Evolutionary conservation across 2,888 invertebrate genomes (phyloP).

Genomic region (Sycophila texana): DNA sequence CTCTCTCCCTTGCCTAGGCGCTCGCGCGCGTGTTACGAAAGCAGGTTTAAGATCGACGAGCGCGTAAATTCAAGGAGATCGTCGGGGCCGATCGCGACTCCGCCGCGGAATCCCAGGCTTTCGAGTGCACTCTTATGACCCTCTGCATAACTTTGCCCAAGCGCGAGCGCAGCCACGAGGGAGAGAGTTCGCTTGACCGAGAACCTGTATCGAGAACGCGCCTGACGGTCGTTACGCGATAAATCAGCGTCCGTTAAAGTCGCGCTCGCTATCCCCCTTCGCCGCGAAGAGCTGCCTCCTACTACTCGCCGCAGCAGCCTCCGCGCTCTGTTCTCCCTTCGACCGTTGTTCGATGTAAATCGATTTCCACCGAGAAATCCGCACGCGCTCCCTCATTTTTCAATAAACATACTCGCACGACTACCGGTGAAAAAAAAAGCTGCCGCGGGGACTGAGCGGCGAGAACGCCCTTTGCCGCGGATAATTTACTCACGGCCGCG

Average conservation of each 20-base stretch:
- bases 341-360: conserved; percentile 65
- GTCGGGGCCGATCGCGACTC: conserved; percentile 58
- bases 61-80: conserved; percentile 65
- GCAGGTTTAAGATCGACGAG: conserved; percentile 61
- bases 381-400: conserved; percentile 4
- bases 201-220: conserved; percentile 68
- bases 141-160: conserved; percentile 69
- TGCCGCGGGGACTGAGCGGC: neutral
- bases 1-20: conserved; percentile 5
- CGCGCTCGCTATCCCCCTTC: conserved; percentile 43
- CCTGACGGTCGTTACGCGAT: conserved; percentile 73
- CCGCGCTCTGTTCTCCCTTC: conserved; percentile 28
- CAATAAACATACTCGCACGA: conserved; percentile 4
- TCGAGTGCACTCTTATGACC: conserved; percentile 68
- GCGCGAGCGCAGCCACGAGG: conserved; percentile 16
- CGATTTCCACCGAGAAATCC: conserved; percentile 59
- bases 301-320: conserved; percentile 44
- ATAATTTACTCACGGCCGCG: too few species aligned
- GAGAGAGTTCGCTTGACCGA: conserved; percentile 72
- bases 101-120: conserved; percentile 64
- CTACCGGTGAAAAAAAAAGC: too few species aligned
- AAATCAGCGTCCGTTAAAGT: conserved; percentile 72
- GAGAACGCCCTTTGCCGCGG: neutral
- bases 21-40: conserved; percentile 51
- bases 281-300: too few species aligned